A percentile compares a stretch with the other conserved stretches of the same genome.
These are phyloP conservation scores for Trichonephila clavata DNA, from an alignment of 1,140 invertebrate genomes.

Conservation along the genomic window DNA sequence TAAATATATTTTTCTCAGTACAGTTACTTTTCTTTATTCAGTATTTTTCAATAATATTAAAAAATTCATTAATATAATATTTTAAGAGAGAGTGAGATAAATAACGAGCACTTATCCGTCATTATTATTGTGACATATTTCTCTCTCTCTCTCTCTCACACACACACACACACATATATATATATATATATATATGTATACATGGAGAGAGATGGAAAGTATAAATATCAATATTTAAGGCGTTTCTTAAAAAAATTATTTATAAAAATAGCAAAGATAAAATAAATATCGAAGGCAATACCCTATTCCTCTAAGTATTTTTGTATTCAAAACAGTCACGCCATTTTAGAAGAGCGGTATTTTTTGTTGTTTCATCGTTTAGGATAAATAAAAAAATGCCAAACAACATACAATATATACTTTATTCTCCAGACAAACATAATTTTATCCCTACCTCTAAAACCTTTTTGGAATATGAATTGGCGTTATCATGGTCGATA, in stretches of 20 bases:
- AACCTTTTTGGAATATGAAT: constrained; percentile 25
- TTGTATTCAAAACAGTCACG: constrained; percentile 28
- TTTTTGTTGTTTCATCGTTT: neutral
- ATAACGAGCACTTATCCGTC: too few species aligned
- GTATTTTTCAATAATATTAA: too few species aligned
- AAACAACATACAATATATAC: neutral
- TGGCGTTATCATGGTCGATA: neutral
- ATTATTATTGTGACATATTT: too few species aligned
- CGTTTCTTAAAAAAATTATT: neutral
- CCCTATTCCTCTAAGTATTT: neutral
- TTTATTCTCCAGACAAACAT: neutral
- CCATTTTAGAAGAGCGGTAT: neutral
- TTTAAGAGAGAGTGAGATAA: too few species aligned
- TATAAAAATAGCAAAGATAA: neutral
- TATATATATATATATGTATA: too few species aligned
- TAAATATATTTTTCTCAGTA: too few species aligned
- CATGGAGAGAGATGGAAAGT: too few species aligned
- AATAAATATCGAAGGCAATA: neutral
- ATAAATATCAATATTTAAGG: neutral
- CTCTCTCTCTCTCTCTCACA: too few species aligned
- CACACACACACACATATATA: too few species aligned
- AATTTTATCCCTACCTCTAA: constrained; percentile 11
- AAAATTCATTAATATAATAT: too few species aligned
- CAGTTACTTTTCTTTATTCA: too few species aligned
- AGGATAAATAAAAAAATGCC: constrained; percentile 30